phyloP scores from a whole-genome alignment of 2,797 vertebrate genomes.

The Petrocephalus schoutedeni region DNA sequence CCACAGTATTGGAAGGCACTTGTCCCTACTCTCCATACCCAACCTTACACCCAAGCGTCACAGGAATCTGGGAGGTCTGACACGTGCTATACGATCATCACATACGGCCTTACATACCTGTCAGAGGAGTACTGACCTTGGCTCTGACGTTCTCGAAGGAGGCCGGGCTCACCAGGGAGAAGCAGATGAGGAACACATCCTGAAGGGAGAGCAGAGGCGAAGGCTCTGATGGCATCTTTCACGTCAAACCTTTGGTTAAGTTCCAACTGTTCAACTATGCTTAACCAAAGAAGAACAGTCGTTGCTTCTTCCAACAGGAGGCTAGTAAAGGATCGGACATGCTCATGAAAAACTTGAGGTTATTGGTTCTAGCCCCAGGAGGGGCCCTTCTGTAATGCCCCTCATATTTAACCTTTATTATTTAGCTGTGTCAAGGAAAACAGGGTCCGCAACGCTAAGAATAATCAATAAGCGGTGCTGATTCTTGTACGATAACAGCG shows the following conservation, averaged over 20 bases:
- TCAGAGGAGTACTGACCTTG: slow-evolving; percentile 64
- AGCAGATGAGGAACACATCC: slow-evolving; percentile 92
- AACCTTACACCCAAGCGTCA: too few species aligned
- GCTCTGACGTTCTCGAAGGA: slow-evolving; percentile 87
- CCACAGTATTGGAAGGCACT: too few species aligned
- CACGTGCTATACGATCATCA: not conserved
- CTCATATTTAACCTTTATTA: not conserved
- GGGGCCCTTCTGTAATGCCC: not conserved
- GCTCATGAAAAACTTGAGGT: not conserved
- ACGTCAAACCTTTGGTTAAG: not conserved
- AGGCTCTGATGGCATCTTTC: not conserved
- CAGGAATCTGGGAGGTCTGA: not conserved
- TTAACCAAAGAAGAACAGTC: not conserved
- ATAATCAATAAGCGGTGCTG: too few species aligned
- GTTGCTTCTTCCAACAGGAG: not conserved
- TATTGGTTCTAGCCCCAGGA: not conserved
- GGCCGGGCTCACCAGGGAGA: slow-evolving; percentile 86
- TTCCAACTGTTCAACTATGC: not conserved
- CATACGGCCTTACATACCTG: not conserved
- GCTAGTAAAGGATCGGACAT: not conserved
- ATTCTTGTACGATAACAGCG: not conserved
- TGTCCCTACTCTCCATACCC: too few species aligned
- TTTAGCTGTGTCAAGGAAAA: not conserved
- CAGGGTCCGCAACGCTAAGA: not conserved
- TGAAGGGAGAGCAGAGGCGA: slow-evolving; percentile 39